phyloP scores from a whole-genome alignment of 2,888 invertebrate species.

The Watsonalla cultraria region DNA sequence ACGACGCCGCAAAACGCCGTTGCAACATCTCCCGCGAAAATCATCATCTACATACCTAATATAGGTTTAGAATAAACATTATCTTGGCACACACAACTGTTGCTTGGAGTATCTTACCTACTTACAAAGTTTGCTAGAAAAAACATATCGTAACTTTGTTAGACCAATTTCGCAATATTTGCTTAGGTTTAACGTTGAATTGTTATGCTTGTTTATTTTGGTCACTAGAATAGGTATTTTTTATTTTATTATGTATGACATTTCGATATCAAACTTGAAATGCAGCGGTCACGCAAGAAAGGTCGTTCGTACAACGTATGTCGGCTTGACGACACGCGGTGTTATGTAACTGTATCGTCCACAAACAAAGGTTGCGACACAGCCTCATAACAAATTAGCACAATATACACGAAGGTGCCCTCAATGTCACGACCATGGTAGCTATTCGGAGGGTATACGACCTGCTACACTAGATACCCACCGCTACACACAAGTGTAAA shows the following conservation, averaged over 20 bases:
- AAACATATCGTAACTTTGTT: no score
- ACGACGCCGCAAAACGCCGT: conserved; percentile 23
- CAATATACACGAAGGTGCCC: conserved; percentile 30
- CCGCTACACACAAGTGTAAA: conserved; percentile 7
- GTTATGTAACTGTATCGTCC: conserved; percentile 43
- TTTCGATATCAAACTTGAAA: neutral
- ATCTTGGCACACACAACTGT: conserved; percentile 7
- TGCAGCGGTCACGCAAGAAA: conserved; percentile 25
- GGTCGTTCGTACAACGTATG: conserved; percentile 31
- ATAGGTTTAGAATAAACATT: conserved; percentile 19
- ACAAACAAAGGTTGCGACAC: conserved; percentile 36
- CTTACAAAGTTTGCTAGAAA: neutral
- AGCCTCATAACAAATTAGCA: conserved; percentile 32
- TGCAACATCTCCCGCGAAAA: conserved; percentile 37
- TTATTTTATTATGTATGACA: no score
- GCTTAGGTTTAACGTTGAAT: no score
- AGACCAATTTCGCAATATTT: no score
- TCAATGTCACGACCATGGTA: conserved; percentile 70
- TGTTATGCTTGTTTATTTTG: no score
- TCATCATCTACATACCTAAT: conserved; percentile 30
- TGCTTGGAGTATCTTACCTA: neutral
- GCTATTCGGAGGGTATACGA: conserved; percentile 45
- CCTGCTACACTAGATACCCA: conserved; percentile 36
- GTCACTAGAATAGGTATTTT: no score
- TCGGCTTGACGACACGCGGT: conserved; percentile 12